phyloP scores from a whole-genome alignment of 1,140 invertebrate species.

The Rhagoletis zephyria region DNA sequence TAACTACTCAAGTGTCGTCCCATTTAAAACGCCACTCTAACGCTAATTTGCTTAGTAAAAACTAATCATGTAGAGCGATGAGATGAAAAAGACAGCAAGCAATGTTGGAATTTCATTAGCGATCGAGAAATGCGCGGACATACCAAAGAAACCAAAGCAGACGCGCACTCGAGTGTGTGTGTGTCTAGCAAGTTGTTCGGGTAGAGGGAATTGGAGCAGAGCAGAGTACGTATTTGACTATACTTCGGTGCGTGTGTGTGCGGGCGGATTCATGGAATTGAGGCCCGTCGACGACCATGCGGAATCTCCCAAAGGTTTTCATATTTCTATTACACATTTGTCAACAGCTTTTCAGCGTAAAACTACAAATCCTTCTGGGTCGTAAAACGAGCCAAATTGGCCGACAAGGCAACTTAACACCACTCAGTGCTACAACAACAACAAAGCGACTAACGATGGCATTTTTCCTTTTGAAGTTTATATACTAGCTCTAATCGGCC shows the following conservation, averaged over 20 bases:
- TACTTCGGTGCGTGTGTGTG: background rate
- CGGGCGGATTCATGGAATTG: background rate
- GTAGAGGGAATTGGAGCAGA: too few relatives aligned
- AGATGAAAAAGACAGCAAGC: conserved; percentile 3
- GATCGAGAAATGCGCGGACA: background rate
- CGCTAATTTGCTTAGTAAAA: conserved; percentile 31
- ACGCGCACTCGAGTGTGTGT: background rate
- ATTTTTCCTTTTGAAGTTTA: too few relatives aligned
- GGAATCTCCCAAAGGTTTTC: background rate
- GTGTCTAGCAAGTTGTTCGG: background rate
- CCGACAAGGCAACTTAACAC: too few relatives aligned
- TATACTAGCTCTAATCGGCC: too few relatives aligned
- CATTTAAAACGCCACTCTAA: conserved; percentile 15
- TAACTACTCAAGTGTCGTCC: background rate
- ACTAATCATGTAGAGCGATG: background rate
- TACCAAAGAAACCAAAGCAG: background rate
- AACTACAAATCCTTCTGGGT: too few relatives aligned
- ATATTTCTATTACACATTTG: too few relatives aligned
- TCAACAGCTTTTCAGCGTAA: too few relatives aligned
- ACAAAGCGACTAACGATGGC: too few relatives aligned
- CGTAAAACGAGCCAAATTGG: too few relatives aligned
- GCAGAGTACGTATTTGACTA: too few relatives aligned
- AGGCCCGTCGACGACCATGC: background rate
- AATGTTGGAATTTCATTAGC: background rate
- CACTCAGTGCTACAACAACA: too few relatives aligned